Percentiles rank a stretch among this genome's conserved stretches.
Conservation (phyloP, 2,113 vertebrate genomes). For the Aspiorhynchus laticeps region DNA sequence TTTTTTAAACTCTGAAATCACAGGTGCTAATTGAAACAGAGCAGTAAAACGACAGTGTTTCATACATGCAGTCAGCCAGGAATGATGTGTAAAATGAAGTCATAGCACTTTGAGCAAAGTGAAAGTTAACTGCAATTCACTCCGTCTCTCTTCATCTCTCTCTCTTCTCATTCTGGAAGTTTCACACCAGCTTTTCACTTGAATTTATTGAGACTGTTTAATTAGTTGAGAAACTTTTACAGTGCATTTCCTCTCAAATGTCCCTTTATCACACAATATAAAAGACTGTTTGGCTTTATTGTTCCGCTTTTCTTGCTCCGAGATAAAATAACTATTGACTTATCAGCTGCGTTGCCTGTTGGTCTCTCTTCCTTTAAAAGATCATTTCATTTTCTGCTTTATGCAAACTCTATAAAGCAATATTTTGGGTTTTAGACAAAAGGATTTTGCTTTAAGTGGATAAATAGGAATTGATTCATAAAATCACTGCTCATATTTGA, state of each 20-base stretch:
- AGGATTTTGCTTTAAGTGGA: constrained; percentile 41
- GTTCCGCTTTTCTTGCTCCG: constrained; percentile 53
- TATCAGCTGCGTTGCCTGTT: constrained; percentile 51
- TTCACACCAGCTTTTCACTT: constrained; percentile 10
- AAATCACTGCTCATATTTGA: background rate
- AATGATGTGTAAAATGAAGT: background rate
- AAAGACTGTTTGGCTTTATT: constrained; percentile 52
- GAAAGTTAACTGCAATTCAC: background rate
- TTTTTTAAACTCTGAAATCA: constrained; percentile 46
- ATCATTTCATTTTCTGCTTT: constrained; percentile 55
- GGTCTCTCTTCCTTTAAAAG: constrained; percentile 46
- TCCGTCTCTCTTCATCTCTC: background rate
- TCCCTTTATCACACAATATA: constrained; percentile 52
- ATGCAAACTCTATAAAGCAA: constrained; percentile 45
- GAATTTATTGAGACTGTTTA: constrained; percentile 47
- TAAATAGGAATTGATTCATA: constrained; percentile 33
- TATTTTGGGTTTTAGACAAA: constrained; percentile 43
- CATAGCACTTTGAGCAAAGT: background rate
- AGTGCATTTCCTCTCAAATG: constrained; percentile 46
- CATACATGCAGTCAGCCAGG: background rate
- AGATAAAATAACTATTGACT: constrained; percentile 51
- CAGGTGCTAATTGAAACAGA: constrained; percentile 53
- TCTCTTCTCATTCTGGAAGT: background rate
- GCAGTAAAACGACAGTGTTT: background rate
- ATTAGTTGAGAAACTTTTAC: constrained; percentile 54